Evolutionary conservation across 2,888 invertebrate species (phyloP).

Genomic region (Herminia tarsipennalis): DNA sequence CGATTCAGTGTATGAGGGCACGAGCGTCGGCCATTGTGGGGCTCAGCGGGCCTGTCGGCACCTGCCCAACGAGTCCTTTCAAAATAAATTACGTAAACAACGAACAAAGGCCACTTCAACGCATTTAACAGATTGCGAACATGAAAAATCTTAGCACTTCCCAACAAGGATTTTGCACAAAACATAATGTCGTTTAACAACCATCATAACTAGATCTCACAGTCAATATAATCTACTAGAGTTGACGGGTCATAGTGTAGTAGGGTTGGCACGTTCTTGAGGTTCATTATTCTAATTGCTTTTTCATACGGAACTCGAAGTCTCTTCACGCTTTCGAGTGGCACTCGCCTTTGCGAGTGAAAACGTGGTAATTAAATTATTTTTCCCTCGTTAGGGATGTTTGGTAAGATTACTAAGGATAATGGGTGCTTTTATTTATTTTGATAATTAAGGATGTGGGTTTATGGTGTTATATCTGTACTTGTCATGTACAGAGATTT

Average conservation of each 20-base stretch:
- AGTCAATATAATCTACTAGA: background rate
- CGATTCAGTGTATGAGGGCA: conserved; percentile 13
- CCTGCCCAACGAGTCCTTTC: conserved; percentile 41
- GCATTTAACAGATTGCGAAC: conserved; percentile 75
- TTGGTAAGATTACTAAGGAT: conserved; percentile 68
- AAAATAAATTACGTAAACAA: conserved; percentile 56
- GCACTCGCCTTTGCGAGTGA: conserved; percentile 66
- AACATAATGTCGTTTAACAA: conserved; percentile 28
- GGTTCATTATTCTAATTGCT: conserved; percentile 77
- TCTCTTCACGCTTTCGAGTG: conserved; percentile 74
- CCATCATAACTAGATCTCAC: conserved; percentile 24
- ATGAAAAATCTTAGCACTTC: conserved; percentile 60
- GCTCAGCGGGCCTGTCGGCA: conserved; percentile 23
- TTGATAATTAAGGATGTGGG: conserved; percentile 18
- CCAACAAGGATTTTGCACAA: conserved; percentile 40
- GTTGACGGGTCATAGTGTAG: conserved; percentile 30
- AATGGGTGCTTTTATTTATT: conserved; percentile 53
- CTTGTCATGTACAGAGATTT: background rate
- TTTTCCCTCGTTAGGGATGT: conserved; percentile 58
- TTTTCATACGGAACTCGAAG: conserved; percentile 71
- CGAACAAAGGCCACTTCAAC: conserved; percentile 60
- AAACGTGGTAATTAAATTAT: conserved; percentile 81
- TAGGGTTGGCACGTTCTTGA: conserved; percentile 58
- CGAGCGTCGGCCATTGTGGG: conserved; percentile 5
- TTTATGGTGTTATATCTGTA: conserved; percentile 13